A percentile compares a stretch with the other conserved stretches of the same genome.
These are phyloP conservation scores for Protodeltote pygarga DNA, from an alignment of 2,888 invertebrate genomes.

Conservation along the genomic window DNA sequence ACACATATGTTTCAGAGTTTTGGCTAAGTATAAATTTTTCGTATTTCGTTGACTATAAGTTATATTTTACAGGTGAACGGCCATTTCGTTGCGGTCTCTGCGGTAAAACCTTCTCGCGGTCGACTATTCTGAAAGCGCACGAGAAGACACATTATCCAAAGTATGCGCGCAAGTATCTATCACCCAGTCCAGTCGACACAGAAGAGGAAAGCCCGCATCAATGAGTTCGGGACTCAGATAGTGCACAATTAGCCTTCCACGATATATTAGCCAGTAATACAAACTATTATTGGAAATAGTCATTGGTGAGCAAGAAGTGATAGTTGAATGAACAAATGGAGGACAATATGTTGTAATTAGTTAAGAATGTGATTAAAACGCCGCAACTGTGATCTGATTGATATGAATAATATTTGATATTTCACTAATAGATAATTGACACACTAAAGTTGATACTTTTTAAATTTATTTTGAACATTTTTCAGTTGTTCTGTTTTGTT, in stretches of 20 bases:
- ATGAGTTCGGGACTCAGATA: slow-evolving; percentile 66
- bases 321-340: slow-evolving; percentile 79
- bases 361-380: slow-evolving; percentile 87
- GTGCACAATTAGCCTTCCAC: slow-evolving; percentile 65
- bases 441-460: slow-evolving; percentile 78
- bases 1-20: background rate
- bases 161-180: slow-evolving; percentile 95
- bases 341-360: slow-evolving; percentile 86
- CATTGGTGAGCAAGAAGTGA: slow-evolving; percentile 72
- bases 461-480: slow-evolving; percentile 65
- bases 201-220: slow-evolving; percentile 94
- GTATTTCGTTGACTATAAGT: background rate
- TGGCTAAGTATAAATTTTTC: background rate
- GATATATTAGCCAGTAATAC: slow-evolving; percentile 65
- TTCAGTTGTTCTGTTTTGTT: slow-evolving; percentile 59
- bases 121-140: slow-evolving; percentile 96
- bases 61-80: slow-evolving; percentile 89
- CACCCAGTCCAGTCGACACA: slow-evolving; percentile 94
- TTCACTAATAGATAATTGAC: slow-evolving; percentile 86
- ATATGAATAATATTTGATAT: slow-evolving; percentile 87
- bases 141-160: slow-evolving; percentile 97
- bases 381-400: slow-evolving; percentile 88
- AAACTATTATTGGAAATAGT: slow-evolving; percentile 68
- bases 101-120: slow-evolving; percentile 96
- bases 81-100: slow-evolving; percentile 96